phyloP scores from a whole-genome alignment of 2,888 invertebrate species.

The Hipparchia sbordonii region DNA sequence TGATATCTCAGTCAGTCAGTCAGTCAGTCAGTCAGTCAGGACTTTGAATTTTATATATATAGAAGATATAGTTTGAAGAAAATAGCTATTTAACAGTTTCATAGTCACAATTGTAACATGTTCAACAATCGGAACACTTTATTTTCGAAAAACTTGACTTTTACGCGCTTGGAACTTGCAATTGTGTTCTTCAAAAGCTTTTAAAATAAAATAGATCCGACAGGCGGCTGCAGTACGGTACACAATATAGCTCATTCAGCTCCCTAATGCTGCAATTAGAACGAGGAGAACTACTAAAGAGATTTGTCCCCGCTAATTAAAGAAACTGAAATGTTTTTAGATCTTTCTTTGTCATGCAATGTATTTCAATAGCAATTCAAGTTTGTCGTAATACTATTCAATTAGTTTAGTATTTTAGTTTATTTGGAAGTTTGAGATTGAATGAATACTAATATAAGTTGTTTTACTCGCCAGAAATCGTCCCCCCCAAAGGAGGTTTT shows the following conservation, averaged over 20 bases:
- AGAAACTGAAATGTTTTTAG: constrained; percentile 57
- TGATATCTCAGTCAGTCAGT: too few species aligned
- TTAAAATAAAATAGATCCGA: constrained; percentile 68
- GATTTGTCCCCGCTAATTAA: constrained; percentile 76
- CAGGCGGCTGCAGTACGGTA: constrained; percentile 30
- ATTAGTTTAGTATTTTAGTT: too few species aligned
- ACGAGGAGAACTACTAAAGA: constrained; percentile 67
- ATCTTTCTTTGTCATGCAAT: constrained; percentile 27
- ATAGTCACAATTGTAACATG: background rate
- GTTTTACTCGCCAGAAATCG: too few species aligned
- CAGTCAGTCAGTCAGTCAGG: too few species aligned
- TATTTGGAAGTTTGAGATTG: too few species aligned
- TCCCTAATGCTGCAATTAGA: constrained; percentile 75
- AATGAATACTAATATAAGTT: too few species aligned
- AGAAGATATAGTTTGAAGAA: too few species aligned
- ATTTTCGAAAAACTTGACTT: constrained; percentile 26
- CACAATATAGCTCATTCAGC: constrained; percentile 72
- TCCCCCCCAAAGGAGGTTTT: too few species aligned
- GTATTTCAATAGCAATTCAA: constrained; percentile 19
- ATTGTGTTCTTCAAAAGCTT: constrained; percentile 57
- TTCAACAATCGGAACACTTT: constrained; percentile 8
- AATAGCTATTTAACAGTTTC: too few species aligned
- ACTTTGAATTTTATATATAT: too few species aligned
- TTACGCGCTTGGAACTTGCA: constrained; percentile 43
- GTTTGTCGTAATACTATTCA: background rate